Conservation (phyloP, 1,140 invertebrate species). For the Diachasma alloeum region DNA sequence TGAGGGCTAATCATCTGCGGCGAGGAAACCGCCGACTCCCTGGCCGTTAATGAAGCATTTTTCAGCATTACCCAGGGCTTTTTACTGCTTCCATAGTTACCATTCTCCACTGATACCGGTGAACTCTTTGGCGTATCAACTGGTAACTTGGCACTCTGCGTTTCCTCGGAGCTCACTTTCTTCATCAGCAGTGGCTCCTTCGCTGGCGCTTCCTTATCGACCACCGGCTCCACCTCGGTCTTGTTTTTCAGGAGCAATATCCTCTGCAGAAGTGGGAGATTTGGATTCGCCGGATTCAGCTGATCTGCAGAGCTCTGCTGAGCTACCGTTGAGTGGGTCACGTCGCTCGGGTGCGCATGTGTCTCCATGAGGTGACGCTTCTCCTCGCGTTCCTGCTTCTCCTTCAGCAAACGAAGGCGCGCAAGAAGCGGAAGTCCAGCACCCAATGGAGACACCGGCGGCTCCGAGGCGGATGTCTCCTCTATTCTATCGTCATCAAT, state of each 20-base stretch:
- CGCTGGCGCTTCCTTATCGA: constrained; percentile 45
- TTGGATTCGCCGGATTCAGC: constrained; percentile 41
- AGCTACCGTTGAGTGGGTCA: constrained; percentile 19
- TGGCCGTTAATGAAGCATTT: constrained; percentile 54
- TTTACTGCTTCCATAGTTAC: constrained; percentile 39
- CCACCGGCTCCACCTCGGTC: constrained; percentile 71
- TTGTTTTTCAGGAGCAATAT: constrained; percentile 82
- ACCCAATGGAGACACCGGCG: constrained; percentile 73
- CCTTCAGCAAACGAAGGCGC: constrained; percentile 80
- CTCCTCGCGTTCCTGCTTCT: constrained; percentile 79
- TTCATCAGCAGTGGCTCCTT: constrained; percentile 53
- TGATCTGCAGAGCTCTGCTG: not conserved
- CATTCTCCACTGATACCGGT: constrained; percentile 26
- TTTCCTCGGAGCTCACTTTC: constrained; percentile 44
- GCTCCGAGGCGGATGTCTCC: constrained; percentile 40
- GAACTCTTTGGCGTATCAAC: constrained; percentile 10
- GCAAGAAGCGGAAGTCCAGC: constrained; percentile 83
- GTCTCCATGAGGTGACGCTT: constrained; percentile 66
- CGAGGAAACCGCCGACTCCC: constrained; percentile 18
- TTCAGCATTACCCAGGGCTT: constrained; percentile 62
- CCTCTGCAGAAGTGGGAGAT: constrained; percentile 78
- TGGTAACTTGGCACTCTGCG: not conserved
- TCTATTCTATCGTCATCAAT: constrained; percentile 55
- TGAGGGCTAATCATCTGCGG: constrained; percentile 43
- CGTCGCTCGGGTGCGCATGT: constrained; percentile 57